These are phyloP conservation scores for Lordiphosa collinella DNA, from an alignment of 1,140 invertebrate species.

Conservation along the genomic window DNA sequence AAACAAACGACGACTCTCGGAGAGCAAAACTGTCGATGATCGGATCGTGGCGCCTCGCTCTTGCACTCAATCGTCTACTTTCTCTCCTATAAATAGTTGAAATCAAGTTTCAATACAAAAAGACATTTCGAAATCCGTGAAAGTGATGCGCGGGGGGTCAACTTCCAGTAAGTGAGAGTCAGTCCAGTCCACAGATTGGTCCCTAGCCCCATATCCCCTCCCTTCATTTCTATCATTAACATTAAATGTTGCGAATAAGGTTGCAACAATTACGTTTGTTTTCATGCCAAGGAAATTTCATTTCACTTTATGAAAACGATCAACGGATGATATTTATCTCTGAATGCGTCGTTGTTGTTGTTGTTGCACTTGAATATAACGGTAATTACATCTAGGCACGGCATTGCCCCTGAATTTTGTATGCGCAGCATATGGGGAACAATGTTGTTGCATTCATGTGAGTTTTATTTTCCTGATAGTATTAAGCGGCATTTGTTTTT, in stretches of 20 bases:
- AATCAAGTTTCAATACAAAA: slow-evolving; percentile 54
- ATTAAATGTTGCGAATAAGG: slow-evolving; percentile 27
- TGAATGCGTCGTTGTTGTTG: slow-evolving; percentile 49
- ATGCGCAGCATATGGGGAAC: slow-evolving; percentile 19
- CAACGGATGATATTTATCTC: slow-evolving; percentile 58
- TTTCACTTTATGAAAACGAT: slow-evolving; percentile 57
- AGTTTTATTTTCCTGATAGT: slow-evolving; percentile 39
- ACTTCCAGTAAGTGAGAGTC: slow-evolving; percentile 21
- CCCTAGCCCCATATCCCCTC: neutral
- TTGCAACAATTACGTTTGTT: slow-evolving; percentile 29
- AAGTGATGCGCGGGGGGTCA: slow-evolving; percentile 40
- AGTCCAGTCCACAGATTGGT: neutral
- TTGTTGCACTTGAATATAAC: slow-evolving; percentile 72
- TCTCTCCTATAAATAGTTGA: slow-evolving; percentile 66
- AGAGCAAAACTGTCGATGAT: slow-evolving; percentile 1
- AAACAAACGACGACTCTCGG: slow-evolving; percentile 23
- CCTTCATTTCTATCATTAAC: neutral
- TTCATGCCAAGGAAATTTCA: slow-evolving; percentile 39
- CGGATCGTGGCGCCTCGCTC: slow-evolving; percentile 9
- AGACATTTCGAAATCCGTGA: slow-evolving; percentile 55
- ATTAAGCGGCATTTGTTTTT: slow-evolving; percentile 7
- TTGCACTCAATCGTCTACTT: slow-evolving; percentile 31
- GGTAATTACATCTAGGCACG: slow-evolving; percentile 72
- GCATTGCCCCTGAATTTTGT: slow-evolving; percentile 68
- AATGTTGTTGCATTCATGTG: slow-evolving; percentile 45